Evolutionary conservation across 2,113 vertebrate species (phyloP).

Genomic region (Rhabdornis inornatus): DNA sequence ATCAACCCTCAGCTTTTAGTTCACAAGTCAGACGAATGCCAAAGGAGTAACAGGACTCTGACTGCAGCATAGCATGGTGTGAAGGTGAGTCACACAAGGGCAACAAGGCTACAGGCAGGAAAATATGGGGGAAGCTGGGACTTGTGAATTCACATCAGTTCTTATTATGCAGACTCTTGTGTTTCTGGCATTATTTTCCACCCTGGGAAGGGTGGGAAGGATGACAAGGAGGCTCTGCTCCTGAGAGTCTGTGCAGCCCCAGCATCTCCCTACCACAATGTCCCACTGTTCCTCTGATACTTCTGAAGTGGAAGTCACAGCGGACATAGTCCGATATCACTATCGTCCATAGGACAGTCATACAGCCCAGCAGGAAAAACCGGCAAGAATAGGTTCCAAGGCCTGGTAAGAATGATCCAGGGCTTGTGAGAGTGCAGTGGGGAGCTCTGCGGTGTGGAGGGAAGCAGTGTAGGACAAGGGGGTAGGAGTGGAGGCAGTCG

Average conservation of each 20-base stretch:
- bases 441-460: not conserved
- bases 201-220: not conserved
- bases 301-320: not conserved
- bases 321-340: fast-evolving
- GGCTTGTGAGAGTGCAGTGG: not conserved
- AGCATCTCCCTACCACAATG: too few relatives aligned
- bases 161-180: not conserved
- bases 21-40: not conserved
- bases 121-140: not conserved
- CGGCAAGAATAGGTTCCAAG: too few relatives aligned
- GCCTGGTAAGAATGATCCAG: not conserved
- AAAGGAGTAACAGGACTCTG: not conserved
- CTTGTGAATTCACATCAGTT: not conserved
- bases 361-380: not conserved
- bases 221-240: not conserved
- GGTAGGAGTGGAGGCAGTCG: too few relatives aligned
- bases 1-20: not conserved
- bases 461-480: not conserved
- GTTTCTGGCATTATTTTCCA: not conserved
- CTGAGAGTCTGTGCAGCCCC: not conserved
- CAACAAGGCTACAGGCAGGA: not conserved
- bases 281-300: not conserved
- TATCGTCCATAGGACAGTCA: fast-evolving
- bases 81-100: not conserved
- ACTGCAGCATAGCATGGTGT: not conserved